A percentile compares a stretch with the other conserved stretches of the same genome.
Evolutionary conservation across 92 coral and sea anemone species (phyloP).

Genomic region (Actinostola sp.): DNA sequence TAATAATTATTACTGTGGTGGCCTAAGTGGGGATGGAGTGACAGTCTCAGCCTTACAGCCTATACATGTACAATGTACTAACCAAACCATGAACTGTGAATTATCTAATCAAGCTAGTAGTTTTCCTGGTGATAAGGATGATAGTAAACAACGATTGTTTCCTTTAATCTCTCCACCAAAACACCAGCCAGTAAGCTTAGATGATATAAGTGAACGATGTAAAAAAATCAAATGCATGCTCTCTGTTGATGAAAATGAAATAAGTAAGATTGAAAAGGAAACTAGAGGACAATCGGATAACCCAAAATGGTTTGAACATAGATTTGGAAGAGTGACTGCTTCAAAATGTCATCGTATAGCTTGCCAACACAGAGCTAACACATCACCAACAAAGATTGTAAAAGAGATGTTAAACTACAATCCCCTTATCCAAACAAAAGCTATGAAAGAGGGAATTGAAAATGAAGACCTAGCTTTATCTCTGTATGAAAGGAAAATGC

Average conservation of each 20-base stretch:
- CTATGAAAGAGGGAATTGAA: constrained; percentile 62
- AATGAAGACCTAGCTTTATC: constrained; percentile 36
- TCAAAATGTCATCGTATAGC: constrained; percentile 61
- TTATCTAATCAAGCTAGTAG: neutral
- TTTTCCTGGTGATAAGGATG: neutral
- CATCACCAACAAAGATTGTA: constrained; percentile 39
- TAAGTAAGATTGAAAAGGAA: constrained; percentile 22
- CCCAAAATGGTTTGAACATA: constrained; percentile 32
- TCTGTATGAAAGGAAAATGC: constrained; percentile 52
- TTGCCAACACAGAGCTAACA: constrained; percentile 54
- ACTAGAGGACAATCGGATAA: constrained; percentile 37
- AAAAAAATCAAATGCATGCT: constrained; percentile 39
- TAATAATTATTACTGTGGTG: neutral
- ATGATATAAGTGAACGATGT: constrained; percentile 64
- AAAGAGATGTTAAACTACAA: constrained; percentile 37
- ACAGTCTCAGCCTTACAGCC: neutral
- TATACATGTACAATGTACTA: neutral
- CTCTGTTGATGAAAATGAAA: constrained; percentile 30
- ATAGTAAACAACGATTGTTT: neutral
- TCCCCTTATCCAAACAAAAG: constrained; percentile 39
- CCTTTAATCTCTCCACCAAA: constrained; percentile 45
- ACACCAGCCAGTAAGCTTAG: constrained; percentile 50
- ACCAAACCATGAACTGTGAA: neutral
- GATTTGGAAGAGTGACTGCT: constrained; percentile 25
- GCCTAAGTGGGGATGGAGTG: no score